Evolutionary conservation across 2,113 vertebrate species (phyloP), one percentile per base, ranked within the genome.

Genomic region (Micromys minutus): DNA sequence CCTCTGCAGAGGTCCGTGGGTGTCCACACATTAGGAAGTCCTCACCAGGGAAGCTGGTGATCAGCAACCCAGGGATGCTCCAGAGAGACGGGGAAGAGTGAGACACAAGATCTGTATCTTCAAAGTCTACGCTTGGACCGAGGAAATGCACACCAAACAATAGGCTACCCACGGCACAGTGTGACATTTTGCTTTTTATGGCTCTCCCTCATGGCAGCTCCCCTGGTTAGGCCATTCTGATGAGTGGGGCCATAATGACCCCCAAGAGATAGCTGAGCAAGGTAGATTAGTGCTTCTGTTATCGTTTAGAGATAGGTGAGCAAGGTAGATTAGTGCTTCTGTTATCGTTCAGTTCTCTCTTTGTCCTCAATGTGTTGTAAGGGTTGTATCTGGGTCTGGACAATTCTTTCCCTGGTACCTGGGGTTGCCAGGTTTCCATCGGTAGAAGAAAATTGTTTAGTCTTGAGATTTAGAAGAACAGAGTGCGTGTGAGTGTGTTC

Each of bases 311-410:
- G 26, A 36, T 77, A 81, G 21, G 24, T 74, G 16, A 69, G 47
- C 4, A 50, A 67, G 63, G 55, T 15, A 65, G 22, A 21, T 89
- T 85, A 77, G 19, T 7, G 36, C n/a, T 24, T 1, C 2, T 11
- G 83, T 87, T 42, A 52, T 57, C 42, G 24, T 88, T 96, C 80
- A 65, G 39, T 91, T 84, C 92, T 42, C 52, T 65, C 84, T 39
- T 80, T 77, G 29, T 72, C 92, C 55, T 75, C 88, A 9, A 52
- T 69, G 36, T n/a, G n/a, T 36, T 95, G 36, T 88, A 90, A 80
- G 93, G 94, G 74, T 45, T 87, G 11, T 31, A 50, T 74, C 47
- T 86, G 45, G 19, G 1, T 72, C 81, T 34, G 34, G 80, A 29
- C 1, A 76, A 10, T 72, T 81, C 24, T 76, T 94, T 89, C 19